A percentile compares a stretch with the other conserved stretches of the same genome.
These are phyloP conservation scores for Lasioglossum baleicum DNA, from an alignment of 1,140 invertebrate species.

Conservation along the genomic window DNA sequence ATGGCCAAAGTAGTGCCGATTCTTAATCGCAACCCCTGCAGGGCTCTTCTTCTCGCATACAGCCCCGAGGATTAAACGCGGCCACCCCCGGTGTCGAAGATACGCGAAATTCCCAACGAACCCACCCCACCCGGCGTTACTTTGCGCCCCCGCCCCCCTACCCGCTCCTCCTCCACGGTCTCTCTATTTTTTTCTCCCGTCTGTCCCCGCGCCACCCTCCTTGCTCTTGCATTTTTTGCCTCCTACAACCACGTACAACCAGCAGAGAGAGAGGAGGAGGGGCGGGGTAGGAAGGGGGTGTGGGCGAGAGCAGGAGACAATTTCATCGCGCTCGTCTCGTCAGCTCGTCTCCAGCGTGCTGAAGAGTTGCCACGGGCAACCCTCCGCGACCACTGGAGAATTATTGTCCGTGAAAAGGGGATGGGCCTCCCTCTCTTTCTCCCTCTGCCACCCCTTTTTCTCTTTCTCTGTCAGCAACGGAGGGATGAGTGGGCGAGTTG, in stretches of 20 bases:
- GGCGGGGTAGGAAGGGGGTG: too few species aligned
- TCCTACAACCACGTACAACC: constrained; percentile 57
- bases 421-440: constrained; percentile 9
- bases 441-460: constrained; percentile 21
- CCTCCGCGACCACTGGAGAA: constrained; percentile 68
- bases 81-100: constrained; percentile 62
- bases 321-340: constrained; percentile 69
- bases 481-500: constrained; percentile 44
- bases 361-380: constrained; percentile 77
- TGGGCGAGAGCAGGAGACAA: constrained; percentile 61
- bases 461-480: constrained; percentile 45
- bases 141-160: constrained; percentile 44
- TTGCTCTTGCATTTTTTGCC: constrained; percentile 64
- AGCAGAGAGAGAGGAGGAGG: neutral
- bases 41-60: constrained; percentile 58
- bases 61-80: constrained; percentile 61
- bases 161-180: constrained; percentile 47
- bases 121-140: constrained; percentile 48
- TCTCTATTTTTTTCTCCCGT: constrained; percentile 60
- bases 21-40: constrained; percentile 56
- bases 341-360: constrained; percentile 57
- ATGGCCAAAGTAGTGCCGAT: constrained; percentile 49
- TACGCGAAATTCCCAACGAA: constrained; percentile 72
- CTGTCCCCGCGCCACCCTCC: constrained; percentile 54
- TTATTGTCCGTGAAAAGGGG: constrained; percentile 69